Base-by-base conservation (phyloP, 2,797 vertebrate genomes). In the Melanotaenia nigrans region DNA sequence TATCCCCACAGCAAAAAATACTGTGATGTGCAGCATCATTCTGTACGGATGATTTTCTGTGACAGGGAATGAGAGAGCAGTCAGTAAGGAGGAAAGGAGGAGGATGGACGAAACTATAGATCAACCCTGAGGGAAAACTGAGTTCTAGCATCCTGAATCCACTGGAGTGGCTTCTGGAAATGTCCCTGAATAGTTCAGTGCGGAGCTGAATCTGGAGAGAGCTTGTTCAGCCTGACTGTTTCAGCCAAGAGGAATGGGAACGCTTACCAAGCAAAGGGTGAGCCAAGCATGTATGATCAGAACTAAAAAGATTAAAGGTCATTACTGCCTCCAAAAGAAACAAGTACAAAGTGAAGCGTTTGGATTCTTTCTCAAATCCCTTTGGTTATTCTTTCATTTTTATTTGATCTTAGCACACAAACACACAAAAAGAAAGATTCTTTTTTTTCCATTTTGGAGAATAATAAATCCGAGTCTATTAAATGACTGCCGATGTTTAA, bases 401-500 rank as follows among this genome's bases (percentile, higher is more conserved):
- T 49, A 49, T 22, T 54, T 4, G 5, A 53, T 53, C 3, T 11
- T 9, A 3, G 24, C 22, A 51, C 35, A 42, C 40, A 42, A 11
- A 42, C 14, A 53, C 3, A 24, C 9, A 24, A 12, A 13, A 53
- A 53, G n/a, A 25, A 25, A n/a, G 1, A 11, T 22, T 3, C 8
- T 22, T 51, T 51, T 22, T n/a, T 51, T 4, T 25, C 4, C 11
- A 53, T 13, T 53, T 13, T 53, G 24, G 51, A 42, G 40, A 42
- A 16, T 42, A 4, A 42, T 42, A 7, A 51, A 51, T 59, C 62
- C 47, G 60, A 75, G 62, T 74, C 28, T 58, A 59, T 74, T 32
- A n/a, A 70, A 45, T 68, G 7, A 49, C 30, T 12, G 36, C 62
- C 55, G 30, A 64, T 56, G 35, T 67, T 72, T 62, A 40, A 75